phyloP scores from a whole-genome alignment of 2,113 vertebrate species.

The Indicator indicator region DNA sequence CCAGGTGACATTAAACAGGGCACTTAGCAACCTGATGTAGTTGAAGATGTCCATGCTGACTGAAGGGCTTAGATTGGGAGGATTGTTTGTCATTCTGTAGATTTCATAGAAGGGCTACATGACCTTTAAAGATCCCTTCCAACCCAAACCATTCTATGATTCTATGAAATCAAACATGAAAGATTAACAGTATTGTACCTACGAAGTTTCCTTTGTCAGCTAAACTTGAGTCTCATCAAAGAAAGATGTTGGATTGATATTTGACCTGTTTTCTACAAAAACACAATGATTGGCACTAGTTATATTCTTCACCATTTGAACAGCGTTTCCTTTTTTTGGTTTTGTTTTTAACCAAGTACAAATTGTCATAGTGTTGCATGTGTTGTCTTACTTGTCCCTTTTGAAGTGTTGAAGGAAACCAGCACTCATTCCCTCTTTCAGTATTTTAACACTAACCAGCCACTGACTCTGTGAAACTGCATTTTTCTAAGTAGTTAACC shows the following conservation, averaged over 20 bases:
- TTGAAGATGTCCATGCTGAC: too few species aligned
- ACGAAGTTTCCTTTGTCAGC: background rate
- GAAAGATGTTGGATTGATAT: background rate
- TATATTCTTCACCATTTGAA: background rate
- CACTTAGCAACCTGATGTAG: too few species aligned
- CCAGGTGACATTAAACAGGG: too few species aligned
- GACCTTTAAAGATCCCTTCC: too few species aligned
- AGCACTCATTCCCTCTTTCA: background rate
- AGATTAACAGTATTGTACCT: background rate
- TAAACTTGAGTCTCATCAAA: background rate
- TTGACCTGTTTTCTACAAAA: slow-evolving; percentile 47
- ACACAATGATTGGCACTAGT: slow-evolving; percentile 21
- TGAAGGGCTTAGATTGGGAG: too few species aligned
- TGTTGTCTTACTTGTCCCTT: background rate
- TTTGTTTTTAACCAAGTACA: background rate
- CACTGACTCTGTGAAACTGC: background rate
- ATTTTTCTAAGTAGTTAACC: background rate
- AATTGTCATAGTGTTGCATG: background rate
- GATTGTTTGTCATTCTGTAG: too few species aligned
- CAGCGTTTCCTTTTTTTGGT: background rate
- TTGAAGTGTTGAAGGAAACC: background rate
- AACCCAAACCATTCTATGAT: too few species aligned
- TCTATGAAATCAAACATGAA: background rate
- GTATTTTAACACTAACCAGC: background rate
- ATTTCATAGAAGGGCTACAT: too few species aligned